A percentile compares a stretch with the other conserved stretches of the same genome.
Conservation (phyloP, 2,888 invertebrate genomes). For the Ormyrus thymus region DNA sequence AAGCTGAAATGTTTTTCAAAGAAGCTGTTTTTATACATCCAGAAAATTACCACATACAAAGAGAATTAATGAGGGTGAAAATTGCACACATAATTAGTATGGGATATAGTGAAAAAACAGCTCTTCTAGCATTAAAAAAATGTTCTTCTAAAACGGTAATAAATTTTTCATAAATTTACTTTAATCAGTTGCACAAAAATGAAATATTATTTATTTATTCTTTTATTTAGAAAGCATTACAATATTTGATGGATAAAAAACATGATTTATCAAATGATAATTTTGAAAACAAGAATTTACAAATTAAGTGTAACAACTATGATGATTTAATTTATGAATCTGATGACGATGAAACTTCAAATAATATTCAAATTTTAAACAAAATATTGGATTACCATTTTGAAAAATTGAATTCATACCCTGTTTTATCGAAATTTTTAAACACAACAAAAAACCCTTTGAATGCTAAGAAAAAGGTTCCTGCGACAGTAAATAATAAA, state of each 20-base stretch:
- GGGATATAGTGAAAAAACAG: conserved; percentile 59
- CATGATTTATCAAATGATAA: too few relatives aligned
- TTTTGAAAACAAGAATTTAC: too few relatives aligned
- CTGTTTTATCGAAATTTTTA: background rate
- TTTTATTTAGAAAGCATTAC: background rate
- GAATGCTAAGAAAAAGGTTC: background rate
- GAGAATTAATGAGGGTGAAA: conserved; percentile 59
- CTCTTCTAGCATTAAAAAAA: conserved; percentile 55
- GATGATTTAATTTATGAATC: too few relatives aligned
- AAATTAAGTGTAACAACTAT: too few relatives aligned
- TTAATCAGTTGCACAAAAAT: too few relatives aligned
- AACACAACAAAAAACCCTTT: background rate
- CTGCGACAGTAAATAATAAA: background rate
- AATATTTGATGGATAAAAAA: too few relatives aligned
- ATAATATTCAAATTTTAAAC: too few relatives aligned
- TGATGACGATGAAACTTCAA: too few relatives aligned
- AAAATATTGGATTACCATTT: background rate
- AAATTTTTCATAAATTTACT: background rate
- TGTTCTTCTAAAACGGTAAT: conserved; percentile 52
- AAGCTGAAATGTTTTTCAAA: conserved; percentile 57
- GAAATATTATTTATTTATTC: background rate
- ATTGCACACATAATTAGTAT: conserved; percentile 55
- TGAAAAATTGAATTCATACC: background rate
- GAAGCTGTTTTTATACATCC: conserved; percentile 59
- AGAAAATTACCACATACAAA: conserved; percentile 52